phyloP scores from a whole-genome alignment of 1,140 invertebrate species.

The Drosophila oshimai region DNA sequence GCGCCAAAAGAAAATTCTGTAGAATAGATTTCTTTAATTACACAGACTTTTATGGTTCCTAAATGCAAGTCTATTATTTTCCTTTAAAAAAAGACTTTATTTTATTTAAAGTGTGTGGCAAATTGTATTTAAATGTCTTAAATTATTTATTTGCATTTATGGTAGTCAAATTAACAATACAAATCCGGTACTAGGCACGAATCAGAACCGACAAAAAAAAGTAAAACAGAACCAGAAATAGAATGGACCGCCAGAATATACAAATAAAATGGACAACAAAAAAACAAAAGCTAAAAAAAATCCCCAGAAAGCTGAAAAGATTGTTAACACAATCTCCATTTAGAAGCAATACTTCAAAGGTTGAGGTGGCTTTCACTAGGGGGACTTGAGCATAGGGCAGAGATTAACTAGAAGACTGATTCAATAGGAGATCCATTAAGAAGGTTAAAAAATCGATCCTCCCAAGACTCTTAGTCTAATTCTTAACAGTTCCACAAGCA shows the following conservation, averaged over 20 bases:
- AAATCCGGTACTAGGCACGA: conserved; percentile 30
- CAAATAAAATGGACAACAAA: neutral
- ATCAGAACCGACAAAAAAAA: conserved; percentile 6
- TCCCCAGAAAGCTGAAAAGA: conserved; percentile 7
- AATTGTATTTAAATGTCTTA: conserved; percentile 6
- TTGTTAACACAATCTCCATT: conserved; percentile 8
- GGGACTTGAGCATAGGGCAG: no score
- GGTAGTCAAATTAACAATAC: neutral
- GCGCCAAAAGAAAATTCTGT: conserved; percentile 11
- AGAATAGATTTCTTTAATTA: no score
- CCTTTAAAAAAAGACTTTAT: neutral
- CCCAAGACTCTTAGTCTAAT: no score
- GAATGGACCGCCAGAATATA: conserved; percentile 10
- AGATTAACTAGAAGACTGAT: neutral
- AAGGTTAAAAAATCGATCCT: no score
- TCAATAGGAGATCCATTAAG: no score
- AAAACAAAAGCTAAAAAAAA: conserved; percentile 7
- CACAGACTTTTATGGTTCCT: neutral
- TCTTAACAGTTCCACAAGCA: no score
- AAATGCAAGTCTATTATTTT: neutral
- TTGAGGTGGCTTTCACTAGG: conserved; percentile 14
- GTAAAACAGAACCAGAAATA: conserved; percentile 12
- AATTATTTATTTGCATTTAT: conserved; percentile 24
- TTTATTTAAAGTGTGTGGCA: neutral
- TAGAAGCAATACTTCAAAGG: neutral